Conservation (phyloP, 2,888 invertebrate species). For the Anthoptus insignis region DNA sequence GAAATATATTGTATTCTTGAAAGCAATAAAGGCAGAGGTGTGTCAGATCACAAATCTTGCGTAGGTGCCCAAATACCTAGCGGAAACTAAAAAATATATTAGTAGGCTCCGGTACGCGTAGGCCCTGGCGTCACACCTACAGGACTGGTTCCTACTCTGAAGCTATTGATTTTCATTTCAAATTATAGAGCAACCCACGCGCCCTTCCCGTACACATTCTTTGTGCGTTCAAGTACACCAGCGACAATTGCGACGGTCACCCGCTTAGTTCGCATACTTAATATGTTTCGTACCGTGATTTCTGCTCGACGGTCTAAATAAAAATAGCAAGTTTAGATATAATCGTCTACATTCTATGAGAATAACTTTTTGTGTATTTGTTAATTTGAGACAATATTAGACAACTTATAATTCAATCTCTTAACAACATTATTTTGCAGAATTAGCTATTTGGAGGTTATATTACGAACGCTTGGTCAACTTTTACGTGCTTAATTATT, state of each 20-base stretch:
- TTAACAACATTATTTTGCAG: no score
- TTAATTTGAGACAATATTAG: no score
- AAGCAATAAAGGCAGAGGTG: constrained; percentile 25
- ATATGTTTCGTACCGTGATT: constrained; percentile 28
- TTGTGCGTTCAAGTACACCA: constrained; percentile 66
- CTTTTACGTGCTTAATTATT: background rate
- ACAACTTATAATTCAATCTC: no score
- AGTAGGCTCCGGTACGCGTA: constrained; percentile 63
- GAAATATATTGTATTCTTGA: no score
- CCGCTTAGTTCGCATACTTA: constrained; percentile 61
- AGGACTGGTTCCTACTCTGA: constrained; percentile 75
- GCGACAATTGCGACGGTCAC: constrained; percentile 56
- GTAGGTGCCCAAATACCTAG: constrained; percentile 64
- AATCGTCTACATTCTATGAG: no score
- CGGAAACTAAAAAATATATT: constrained; percentile 64
- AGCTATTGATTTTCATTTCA: constrained; percentile 82
- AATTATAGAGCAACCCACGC: constrained; percentile 76
- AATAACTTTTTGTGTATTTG: no score
- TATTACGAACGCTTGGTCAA: no score
- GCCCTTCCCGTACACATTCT: constrained; percentile 68
- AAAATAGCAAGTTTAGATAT: no score
- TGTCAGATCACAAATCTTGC: constrained; percentile 62
- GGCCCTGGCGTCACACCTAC: constrained; percentile 73
- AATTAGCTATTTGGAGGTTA: no score
- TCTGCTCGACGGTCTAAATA: background rate